Base-by-base conservation (phyloP, 1,140 invertebrate genomes). In the Heliconius hewitsoni region DNA sequence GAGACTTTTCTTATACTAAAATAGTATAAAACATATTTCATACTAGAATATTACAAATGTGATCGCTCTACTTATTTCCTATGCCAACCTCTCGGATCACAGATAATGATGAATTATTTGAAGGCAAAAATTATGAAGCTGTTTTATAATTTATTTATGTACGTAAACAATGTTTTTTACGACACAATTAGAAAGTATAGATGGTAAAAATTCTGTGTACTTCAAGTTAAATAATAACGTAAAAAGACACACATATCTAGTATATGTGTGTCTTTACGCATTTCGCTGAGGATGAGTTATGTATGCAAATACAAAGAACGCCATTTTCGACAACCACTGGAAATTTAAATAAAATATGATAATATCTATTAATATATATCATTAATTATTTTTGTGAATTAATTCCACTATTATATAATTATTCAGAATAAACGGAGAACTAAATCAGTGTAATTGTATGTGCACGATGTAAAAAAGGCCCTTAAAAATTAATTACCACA, bases 401-500 rank as follows among this genome's bases (percentile, higher is more conserved):
- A 23, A 57, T 2, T 1, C n/a, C 11, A 57, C 2, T 2, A 11
- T 60, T 60, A 60, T 60, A 60, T 23, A 60, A 60, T 13, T 60
- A 60, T 30, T 30, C 13, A 66, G 9, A 30, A 66, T 66, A 66
- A 66, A 30, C 60, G 23, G 60, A 16, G 34, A 30, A 66, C 57
- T 60, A 66, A n/a, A 66, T 66, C 27, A 30, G 13, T 66, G 27
- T 66, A 66, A 66, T 66, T n/a, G 9, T 66, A 66, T n/a, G 11
- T 66, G 60, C 23, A 66, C 27, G 3, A 66, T 30, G 23, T 66
- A 66, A 66, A 66, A 66, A 66, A 66, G 27, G 1, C 60, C 60
- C 23, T 66, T 66, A 66, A 66, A 66, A 66, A 66, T 66, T 27
- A 66, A 27, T 66, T 66, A 66, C 27, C n/a, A 30, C 60, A 23